Evolutionary conservation across 2,888 invertebrate species (phyloP), one percentile per base, ranked within the genome.

Genomic region (Thera britannica): DNA sequence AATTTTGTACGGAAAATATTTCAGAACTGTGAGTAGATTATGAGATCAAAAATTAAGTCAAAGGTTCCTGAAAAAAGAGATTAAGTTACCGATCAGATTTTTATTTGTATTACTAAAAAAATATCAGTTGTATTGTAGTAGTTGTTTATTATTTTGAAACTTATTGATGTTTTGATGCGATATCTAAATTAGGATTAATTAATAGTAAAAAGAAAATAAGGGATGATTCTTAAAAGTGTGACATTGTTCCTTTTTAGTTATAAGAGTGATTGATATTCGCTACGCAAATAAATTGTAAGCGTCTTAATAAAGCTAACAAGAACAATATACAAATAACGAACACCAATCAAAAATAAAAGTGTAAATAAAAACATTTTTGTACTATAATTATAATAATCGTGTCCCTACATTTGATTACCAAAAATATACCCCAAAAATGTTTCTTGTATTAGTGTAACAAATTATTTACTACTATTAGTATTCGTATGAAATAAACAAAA

Each of bases 171-270:
- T 52, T 52, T 12, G 51, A 65, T 48, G 77, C 74, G 77, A 83
- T 84, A 82, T 89, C 85, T 86, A 88, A 89, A 87, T 83, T 88
- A 88, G 75, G 38, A 5, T 66, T 64, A 69, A 35, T 9, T 58
- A 58, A n/a, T 9, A 48, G 8, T 62, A 60, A 61, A 46, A 46
- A 38, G 11, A 46, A 64, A 54, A 41, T 58, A 67, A 71, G 52
- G 55, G 9, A 61, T 67, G 44, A 49, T 62, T 66, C 54, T 62
- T 57, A 54, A 59, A 58, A 51, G 55, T 59, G 63, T 44, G 67
- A 62, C 68, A 46, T 72, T 70, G 76, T 77, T 80, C 79, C 77
- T 80, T 75, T 51, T 63, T 72, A 74, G 63, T 48, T 62, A 44
- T 66, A 34, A 70, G 44, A 12, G 58, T 68, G 58, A 41, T 41